Evolutionary conservation across 2,888 invertebrate species (phyloP).

Genomic region (Augiades crinisus): DNA sequence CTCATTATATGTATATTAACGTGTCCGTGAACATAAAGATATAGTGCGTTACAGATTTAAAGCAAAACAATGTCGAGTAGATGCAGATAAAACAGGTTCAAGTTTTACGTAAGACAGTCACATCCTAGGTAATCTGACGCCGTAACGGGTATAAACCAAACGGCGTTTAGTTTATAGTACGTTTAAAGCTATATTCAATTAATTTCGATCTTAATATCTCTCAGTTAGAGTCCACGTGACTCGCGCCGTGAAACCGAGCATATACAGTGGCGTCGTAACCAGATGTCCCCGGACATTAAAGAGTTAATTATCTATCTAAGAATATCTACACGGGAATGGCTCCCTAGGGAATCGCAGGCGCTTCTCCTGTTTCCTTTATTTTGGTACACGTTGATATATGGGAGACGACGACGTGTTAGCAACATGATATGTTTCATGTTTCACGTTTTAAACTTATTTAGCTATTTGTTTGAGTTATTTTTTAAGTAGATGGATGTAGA

Average conservation of each 20-base stretch:
- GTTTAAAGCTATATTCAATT: neutral
- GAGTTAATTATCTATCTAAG: slow-evolving; percentile 75
- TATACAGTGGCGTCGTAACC: slow-evolving; percentile 48
- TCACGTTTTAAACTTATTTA: slow-evolving; percentile 3
- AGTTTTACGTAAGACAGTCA: no score
- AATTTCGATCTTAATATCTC: slow-evolving; percentile 5
- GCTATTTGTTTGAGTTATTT: slow-evolving; percentile 1
- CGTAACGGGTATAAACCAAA: neutral
- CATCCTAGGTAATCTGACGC: no score
- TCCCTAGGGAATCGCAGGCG: slow-evolving; percentile 61
- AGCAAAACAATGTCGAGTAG: no score
- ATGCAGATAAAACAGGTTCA: no score
- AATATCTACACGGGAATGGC: slow-evolving; percentile 62
- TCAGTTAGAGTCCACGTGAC: neutral
- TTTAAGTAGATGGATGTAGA: no score
- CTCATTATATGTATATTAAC: no score
- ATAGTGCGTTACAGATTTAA: no score
- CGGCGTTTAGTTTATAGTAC: neutral
- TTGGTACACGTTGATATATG: slow-evolving; percentile 13
- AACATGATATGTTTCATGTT: slow-evolving; percentile 16
- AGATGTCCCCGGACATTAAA: slow-evolving; percentile 71
- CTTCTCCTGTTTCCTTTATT: slow-evolving; percentile 45
- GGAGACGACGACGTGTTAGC: slow-evolving; percentile 8
- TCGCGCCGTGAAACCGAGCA: neutral
- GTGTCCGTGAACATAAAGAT: no score